These are phyloP conservation scores for Hypotaenidia philippensis DNA, from an alignment of 2,797 vertebrate species.

Conservation along the genomic window DNA sequence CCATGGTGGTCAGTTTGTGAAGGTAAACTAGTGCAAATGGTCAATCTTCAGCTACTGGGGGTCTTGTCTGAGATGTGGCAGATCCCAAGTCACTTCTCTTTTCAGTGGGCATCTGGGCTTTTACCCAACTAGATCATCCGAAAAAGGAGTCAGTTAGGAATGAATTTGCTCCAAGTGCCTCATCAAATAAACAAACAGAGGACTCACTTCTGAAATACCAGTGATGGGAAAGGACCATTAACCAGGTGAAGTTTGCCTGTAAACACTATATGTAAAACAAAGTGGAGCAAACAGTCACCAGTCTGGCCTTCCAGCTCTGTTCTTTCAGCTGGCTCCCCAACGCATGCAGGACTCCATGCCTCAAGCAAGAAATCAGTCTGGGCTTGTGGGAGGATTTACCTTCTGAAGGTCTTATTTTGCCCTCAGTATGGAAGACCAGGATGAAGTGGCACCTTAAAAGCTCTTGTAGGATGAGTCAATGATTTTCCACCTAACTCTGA, in stretches of 20 bases:
- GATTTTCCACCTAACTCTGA: background rate
- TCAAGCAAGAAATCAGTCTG: background rate
- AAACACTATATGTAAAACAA: background rate
- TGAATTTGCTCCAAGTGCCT: background rate
- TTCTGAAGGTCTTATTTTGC: background rate
- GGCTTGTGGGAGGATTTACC: background rate
- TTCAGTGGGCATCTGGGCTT: background rate
- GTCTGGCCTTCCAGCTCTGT: accelerated
- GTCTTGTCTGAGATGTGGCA: background rate
- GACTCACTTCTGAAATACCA: background rate
- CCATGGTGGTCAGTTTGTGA: background rate
- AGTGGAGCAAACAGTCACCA: background rate
- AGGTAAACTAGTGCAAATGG: background rate
- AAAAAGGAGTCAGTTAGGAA: background rate
- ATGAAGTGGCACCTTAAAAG: background rate
- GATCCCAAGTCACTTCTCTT: background rate
- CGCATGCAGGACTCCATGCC: background rate
- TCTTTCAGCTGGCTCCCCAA: background rate
- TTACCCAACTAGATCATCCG: background rate
- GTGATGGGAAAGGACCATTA: background rate
- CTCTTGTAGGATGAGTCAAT: background rate
- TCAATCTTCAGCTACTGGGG: background rate
- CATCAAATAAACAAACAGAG: background rate
- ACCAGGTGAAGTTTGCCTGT: background rate
- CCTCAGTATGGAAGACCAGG: background rate